Base-by-base conservation (phyloP, 2,888 invertebrate species). In the Drosophila subquinaria region DNA sequence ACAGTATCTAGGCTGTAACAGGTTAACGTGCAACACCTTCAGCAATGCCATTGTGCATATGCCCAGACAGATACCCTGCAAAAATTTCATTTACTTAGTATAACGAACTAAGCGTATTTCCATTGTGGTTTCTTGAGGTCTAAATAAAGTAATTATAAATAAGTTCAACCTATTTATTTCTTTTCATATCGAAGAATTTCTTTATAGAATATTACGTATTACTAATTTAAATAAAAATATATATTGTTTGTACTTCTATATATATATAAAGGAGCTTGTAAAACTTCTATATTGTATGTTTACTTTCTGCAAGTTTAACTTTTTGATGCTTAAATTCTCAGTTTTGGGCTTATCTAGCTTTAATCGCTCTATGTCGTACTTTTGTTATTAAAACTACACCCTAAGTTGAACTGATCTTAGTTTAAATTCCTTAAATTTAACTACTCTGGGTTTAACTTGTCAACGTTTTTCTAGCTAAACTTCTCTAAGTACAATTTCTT, bases 1-100 rank as follows among this genome's bases (percentile, higher is more conserved):
- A 35, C 5, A 35, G 55, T 33, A 55, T 43, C 43, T 55, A 9
- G 55, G 20, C 55, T 55, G 55, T 33, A 55, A 33, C 55, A 33
- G 52, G 52, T 52, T 52, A 52, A 11, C 55, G 17, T 23, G 17
- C 30, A 55, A 35, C n/a, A 55, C 35, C 30, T 30, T 40, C 3
- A 40, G 43, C 11, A n/a, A 20, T 20, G 3, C 8, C 9, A 36
- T 1, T 4, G 9, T n/a, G 20, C 20, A 17, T 50, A 35, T 3
- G 8, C 3, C 3, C 10, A 17, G 1, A 17, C 51, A 51, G n/a
- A 57, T 57, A 57, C 56, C 56, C 59, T 48, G 30, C 8, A 57
- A 38, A 57, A 17, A 3, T 30, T 9, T 9, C 30, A 42, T 8
- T 27, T 55, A 9, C 13, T 13, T 5, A 27, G 27, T 27, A 40